Conservation (phyloP, 2,113 vertebrate genomes). For the Scatophagus argus region DNA sequence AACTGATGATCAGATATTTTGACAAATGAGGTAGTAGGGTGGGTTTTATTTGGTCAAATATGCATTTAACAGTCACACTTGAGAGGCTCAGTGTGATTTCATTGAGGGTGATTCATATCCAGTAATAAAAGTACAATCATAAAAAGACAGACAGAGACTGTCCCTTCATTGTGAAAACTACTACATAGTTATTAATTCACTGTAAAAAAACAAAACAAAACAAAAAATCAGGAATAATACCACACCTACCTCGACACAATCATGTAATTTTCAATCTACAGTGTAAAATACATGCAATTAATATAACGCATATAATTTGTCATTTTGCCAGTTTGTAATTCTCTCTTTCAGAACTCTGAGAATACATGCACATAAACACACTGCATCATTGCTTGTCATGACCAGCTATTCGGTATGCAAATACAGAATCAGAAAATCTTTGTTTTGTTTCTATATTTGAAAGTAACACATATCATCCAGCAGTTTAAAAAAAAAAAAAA, state of each 20-base stretch:
- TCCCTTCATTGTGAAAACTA: background rate
- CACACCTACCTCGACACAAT: background rate
- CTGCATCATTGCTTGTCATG: background rate
- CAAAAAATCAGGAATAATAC: conserved; percentile 3
- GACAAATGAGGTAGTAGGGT: conserved; percentile 9
- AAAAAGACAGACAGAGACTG: background rate
- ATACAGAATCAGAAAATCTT: background rate
- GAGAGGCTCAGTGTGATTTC: conserved; percentile 9
- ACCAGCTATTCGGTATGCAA: background rate
- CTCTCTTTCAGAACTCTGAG: background rate
- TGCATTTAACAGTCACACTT: background rate
- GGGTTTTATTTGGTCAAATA: conserved; percentile 14
- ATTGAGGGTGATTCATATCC: conserved; percentile 14
- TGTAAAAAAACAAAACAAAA: no score
- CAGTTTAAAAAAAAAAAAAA: background rate
- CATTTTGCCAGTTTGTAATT: background rate
- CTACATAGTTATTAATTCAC: background rate
- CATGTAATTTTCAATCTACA: background rate
- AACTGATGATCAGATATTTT: background rate
- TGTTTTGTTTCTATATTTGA: background rate
- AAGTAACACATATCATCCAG: conserved; percentile 19
- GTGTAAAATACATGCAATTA: background rate
- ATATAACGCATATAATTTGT: background rate
- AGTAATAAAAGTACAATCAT: conserved; percentile 14
- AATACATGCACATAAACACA: background rate